Conservation (phyloP, 2,113 vertebrate species). For the Nibea coibor region DNA sequence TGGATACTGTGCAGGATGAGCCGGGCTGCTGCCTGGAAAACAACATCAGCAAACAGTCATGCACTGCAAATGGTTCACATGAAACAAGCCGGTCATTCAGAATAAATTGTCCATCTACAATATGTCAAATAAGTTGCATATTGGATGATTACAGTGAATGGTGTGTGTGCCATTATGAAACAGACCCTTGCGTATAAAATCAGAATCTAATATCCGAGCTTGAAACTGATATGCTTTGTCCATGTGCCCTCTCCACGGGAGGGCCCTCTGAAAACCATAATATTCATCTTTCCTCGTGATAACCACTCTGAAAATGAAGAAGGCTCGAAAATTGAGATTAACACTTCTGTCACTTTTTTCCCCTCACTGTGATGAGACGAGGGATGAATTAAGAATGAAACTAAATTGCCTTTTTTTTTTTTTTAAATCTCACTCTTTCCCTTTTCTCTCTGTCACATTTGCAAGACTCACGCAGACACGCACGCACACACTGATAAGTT, state of each 20-base stretch:
- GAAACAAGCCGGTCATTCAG: conserved; percentile 16
- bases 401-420: conserved; percentile 32
- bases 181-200: conserved; percentile 11
- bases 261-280: conserved; percentile 43
- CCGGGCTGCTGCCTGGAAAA: conserved; percentile 22
- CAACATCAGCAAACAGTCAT: conserved; percentile 24
- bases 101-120: neutral
- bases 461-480: conserved; percentile 4
- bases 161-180: neutral
- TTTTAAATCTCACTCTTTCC: conserved; percentile 1
- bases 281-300: conserved; percentile 36
- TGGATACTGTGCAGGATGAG: conserved; percentile 4
- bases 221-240: conserved; percentile 43
- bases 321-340: conserved; percentile 43
- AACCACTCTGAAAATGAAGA: conserved; percentile 43
- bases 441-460: conserved; percentile 38
- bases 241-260: conserved; percentile 1
- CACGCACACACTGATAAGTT: conserved; percentile 24
- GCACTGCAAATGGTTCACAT: conserved; percentile 6
- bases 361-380: conserved; percentile 32
- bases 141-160: conserved; percentile 7
- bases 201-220: conserved; percentile 52
- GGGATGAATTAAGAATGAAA: conserved; percentile 34
- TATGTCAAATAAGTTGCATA: conserved; percentile 12
- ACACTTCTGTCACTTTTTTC: conserved; percentile 24